Conservation (phyloP, 2,113 vertebrate genomes). For the Isichthys henryi region DNA sequence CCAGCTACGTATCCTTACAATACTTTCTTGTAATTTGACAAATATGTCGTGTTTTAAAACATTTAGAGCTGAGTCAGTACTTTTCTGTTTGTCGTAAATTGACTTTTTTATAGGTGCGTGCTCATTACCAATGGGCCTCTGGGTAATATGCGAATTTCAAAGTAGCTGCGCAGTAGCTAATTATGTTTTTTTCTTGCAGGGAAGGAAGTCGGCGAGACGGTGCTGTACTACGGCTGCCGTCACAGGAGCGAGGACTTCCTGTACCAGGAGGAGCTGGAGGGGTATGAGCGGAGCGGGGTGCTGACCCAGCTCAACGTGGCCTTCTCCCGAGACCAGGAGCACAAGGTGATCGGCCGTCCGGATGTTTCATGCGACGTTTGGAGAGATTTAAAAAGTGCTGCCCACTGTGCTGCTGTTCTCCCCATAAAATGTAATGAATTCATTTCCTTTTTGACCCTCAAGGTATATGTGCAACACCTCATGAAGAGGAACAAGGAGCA, state of each 20-base stretch:
- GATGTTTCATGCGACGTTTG: neutral
- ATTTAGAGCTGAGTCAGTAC: neutral
- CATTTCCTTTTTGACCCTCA: neutral
- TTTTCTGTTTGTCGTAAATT: neutral
- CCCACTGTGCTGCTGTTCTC: neutral
- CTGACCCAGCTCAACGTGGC: constrained; percentile 72
- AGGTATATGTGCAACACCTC: constrained; percentile 81
- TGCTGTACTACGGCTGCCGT: constrained; percentile 76
- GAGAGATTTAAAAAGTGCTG: neutral
- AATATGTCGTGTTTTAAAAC: neutral
- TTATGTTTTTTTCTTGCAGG: constrained; percentile 46
- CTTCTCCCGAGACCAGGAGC: constrained; percentile 72
- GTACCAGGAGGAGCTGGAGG: constrained; percentile 64
- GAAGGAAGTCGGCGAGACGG: constrained; percentile 70
- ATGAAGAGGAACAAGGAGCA: constrained; percentile 68
- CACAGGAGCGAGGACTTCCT: constrained; percentile 63
- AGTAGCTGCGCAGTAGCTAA: neutral
- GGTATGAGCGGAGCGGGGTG: constrained; percentile 53
- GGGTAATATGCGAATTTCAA: neutral
- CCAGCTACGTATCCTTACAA: neutral
- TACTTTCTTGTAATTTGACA: neutral
- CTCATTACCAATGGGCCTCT: neutral
- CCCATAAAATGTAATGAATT: neutral
- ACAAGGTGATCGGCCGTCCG: constrained; percentile 59
- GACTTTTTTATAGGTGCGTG: neutral